Percentiles rank a stretch among this genome's conserved stretches.
Conservation (phyloP, 1,140 invertebrate genomes). For the Habropoda laboriosa region DNA sequence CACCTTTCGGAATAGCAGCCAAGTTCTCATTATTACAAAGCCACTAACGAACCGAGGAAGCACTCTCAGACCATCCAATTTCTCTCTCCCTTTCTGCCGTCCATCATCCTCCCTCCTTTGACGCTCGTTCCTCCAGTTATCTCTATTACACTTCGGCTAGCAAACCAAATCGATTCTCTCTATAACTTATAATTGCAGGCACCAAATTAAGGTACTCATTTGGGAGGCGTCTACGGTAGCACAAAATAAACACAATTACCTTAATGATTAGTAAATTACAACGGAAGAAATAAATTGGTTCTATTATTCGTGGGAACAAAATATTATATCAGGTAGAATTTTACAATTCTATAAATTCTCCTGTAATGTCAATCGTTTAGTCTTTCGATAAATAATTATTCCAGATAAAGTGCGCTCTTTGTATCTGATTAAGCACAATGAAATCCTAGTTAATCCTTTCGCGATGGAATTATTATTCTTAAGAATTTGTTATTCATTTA, state of each 20-base stretch:
- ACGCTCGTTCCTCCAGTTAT: not conserved
- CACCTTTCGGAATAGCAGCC: slow-evolving; percentile 25
- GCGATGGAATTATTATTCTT: no score
- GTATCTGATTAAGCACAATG: no score
- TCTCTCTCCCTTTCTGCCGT: slow-evolving; percentile 44
- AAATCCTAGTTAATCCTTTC: no score
- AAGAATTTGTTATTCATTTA: no score
- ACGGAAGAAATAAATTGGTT: not conserved
- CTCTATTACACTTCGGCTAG: slow-evolving; percentile 33
- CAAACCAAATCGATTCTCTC: slow-evolving; percentile 59
- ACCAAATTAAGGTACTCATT: slow-evolving; percentile 54
- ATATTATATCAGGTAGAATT: no score
- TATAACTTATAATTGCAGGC: slow-evolving; percentile 51
- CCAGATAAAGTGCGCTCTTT: no score
- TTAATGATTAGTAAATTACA: not conserved
- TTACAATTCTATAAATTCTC: no score
- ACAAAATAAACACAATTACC: not conserved
- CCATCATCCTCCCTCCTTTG: not conserved
- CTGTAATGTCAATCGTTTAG: no score
- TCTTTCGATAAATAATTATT: no score
- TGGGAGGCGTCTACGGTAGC: slow-evolving; percentile 27
- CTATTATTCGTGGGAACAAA: no score
- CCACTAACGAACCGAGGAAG: slow-evolving; percentile 75
- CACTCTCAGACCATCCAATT: slow-evolving; percentile 55
- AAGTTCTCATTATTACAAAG: slow-evolving; percentile 73